Evolutionary conservation across 2,888 invertebrate genomes (phyloP), one percentile per base, ranked within the genome.

Genomic region (Chymomyza procnemis): DNA sequence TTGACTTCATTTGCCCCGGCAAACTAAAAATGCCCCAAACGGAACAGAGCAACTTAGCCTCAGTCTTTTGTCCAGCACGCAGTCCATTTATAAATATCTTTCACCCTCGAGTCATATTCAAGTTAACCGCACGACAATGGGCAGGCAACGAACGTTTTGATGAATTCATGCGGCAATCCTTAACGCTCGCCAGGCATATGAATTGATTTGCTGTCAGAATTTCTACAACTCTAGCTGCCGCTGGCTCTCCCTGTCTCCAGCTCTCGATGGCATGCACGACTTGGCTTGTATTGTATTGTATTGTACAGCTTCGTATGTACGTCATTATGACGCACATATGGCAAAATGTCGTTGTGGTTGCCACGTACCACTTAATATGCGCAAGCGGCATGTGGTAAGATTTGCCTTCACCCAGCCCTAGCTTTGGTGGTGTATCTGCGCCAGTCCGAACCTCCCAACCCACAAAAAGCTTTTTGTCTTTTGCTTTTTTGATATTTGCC

Each of bases 261-360:
- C 34, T 41, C 19, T 50, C 2, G 1, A 4, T 71, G 79, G 75
- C 74, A 84, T 84, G 83, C 83, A 84, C 83, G 83, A 84, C 78
- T 84, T 80, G 82, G 69, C 78, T 63, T 73, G 60, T 16, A 19
- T 50, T 50, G 50, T 16, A 19, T 50, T 50, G 50, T 19, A 16
- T 12, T 50, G 18, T 18, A n/a, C n/a, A n/a, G 52, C 52, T n/a
- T 16, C 69, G 70, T 76, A 71, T 83, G 50, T 50, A 18, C 19
- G 54, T 81, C 81, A 82, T 82, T 82, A 82, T 83, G 81, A 83
- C 81, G 84, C 84, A 82, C 84, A 82, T 82, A 82, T 82, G 84
- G 84, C 73, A 67, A 70, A 41, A n/a, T 73, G 79, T 67, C 67
- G 64, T 71, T 52, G 69, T 70, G 41, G 34, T 18, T 66, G 60